Evolutionary conservation across 1,140 invertebrate species (phyloP).

Genomic region (Diabrotica virgifera): DNA sequence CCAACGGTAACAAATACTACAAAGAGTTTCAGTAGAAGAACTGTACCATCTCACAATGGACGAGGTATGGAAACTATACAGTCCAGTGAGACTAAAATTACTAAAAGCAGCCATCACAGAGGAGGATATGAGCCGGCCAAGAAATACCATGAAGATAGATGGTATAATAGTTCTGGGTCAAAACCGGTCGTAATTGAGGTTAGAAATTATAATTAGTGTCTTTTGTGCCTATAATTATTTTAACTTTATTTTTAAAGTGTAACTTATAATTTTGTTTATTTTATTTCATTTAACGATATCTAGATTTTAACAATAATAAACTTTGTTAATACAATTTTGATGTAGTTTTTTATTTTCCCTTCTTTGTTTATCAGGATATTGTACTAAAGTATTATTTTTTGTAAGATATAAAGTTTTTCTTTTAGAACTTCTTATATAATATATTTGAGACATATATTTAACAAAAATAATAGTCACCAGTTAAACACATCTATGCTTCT

Average conservation of each 20-base stretch:
- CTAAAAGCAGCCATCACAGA: conserved; percentile 62
- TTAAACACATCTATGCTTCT: too few relatives aligned
- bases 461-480: too few relatives aligned
- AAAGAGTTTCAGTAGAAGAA: conserved; percentile 64
- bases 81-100: conserved; percentile 64
- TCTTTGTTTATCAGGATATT: too few relatives aligned
- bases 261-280: not conserved
- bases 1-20: conserved; percentile 66
- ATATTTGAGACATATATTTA: too few relatives aligned
- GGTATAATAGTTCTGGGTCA: conserved; percentile 42
- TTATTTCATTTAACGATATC: not conserved
- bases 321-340: not conserved
- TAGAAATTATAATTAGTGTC: conserved; percentile 44
- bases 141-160: conserved; percentile 52
- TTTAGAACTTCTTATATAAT: too few relatives aligned
- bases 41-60: conserved; percentile 60
- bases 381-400: too few relatives aligned
- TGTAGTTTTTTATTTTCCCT: not conserved
- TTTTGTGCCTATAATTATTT: conserved; percentile 20
- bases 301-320: not conserved
- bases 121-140: conserved; percentile 44
- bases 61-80: conserved; percentile 60
- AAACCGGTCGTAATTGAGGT: conserved; percentile 53
- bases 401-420: too few relatives aligned
- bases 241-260: conserved; percentile 7